A percentile compares a stretch with the other conserved stretches of the same genome.
These are phyloP conservation scores for Stictocephala bisonia DNA, from an alignment of 2,888 invertebrate species.

Conservation along the genomic window DNA sequence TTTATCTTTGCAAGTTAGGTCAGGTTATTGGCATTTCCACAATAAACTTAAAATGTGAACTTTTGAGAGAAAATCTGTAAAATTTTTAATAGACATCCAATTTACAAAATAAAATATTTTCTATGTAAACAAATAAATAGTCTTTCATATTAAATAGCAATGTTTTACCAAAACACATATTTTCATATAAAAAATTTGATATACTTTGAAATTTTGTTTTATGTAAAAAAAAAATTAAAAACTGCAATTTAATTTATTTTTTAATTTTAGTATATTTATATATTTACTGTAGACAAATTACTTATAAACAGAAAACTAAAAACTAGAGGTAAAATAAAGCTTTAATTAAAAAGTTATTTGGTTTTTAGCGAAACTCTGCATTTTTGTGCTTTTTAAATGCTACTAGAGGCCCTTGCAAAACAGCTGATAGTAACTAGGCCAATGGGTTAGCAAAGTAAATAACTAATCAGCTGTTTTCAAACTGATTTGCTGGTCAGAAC, in stretches of 20 bases:
- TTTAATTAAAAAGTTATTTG: conserved; percentile 4
- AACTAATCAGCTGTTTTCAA: too few relatives aligned
- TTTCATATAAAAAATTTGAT: neutral
- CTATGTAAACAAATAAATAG: conserved; percentile 1
- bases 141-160: conserved; percentile 13
- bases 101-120: conserved; percentile 14
- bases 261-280: neutral
- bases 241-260: neutral
- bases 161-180: neutral
- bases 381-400: conserved; percentile 2
- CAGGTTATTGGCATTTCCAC: neutral
- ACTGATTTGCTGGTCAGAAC: too few relatives aligned
- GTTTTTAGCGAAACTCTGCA: conserved; percentile 32
- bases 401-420: conserved; percentile 4
- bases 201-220: conserved; percentile 15
- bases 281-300: conserved; percentile 1
- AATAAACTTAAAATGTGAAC: neutral
- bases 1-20: neutral
- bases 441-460: too few relatives aligned
- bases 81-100: neutral
- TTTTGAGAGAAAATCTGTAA: conserved; percentile 2
- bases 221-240: neutral
- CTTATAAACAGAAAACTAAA: conserved; percentile 4
- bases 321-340: neutral
- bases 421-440: too few relatives aligned